These are phyloP conservation scores for Carposina sasakii DNA, from an alignment of 1,140 invertebrate species.

Conservation along the genomic window DNA sequence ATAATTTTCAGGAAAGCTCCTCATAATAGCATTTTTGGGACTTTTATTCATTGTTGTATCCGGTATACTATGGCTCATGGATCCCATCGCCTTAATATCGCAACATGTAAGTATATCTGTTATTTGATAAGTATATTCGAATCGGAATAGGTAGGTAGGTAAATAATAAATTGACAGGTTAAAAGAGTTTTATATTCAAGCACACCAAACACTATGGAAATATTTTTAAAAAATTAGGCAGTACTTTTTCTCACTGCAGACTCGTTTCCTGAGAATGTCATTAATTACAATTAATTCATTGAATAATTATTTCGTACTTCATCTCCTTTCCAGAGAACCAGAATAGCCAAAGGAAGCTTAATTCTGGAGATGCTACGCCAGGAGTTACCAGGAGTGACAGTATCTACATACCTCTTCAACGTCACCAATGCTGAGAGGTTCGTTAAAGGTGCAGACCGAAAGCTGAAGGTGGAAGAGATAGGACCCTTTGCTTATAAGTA, in stretches of 20 bases:
- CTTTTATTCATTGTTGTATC: not conserved
- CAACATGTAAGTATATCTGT: not conserved
- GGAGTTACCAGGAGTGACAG: conserved; percentile 71
- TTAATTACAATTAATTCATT: too few relatives aligned
- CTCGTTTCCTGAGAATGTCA: too few relatives aligned
- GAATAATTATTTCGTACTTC: too few relatives aligned
- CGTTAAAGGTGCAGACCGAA: conserved; percentile 76
- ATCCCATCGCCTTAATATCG: not conserved
- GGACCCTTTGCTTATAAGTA: conserved; percentile 92
- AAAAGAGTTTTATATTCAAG: too few relatives aligned
- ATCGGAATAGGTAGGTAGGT: too few relatives aligned
- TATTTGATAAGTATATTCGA: not conserved
- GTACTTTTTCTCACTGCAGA: too few relatives aligned
- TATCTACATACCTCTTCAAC: conserved; percentile 89
- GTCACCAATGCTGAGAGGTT: conserved; percentile 86
- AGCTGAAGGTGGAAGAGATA: conserved; percentile 81
- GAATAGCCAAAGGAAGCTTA: conserved; percentile 18
- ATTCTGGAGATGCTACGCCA: conserved; percentile 24
- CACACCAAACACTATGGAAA: too few relatives aligned
- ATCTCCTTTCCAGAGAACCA: conserved; percentile 10
- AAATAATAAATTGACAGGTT: too few relatives aligned
- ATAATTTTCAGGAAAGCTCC: conserved; percentile 2
- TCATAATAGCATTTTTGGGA: not conserved
- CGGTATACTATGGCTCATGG: not conserved
- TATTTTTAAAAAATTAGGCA: too few relatives aligned